These are phyloP conservation scores for Drosophila nr. medialis DNA, from an alignment of 2,888 invertebrate species.

Conservation along the genomic window DNA sequence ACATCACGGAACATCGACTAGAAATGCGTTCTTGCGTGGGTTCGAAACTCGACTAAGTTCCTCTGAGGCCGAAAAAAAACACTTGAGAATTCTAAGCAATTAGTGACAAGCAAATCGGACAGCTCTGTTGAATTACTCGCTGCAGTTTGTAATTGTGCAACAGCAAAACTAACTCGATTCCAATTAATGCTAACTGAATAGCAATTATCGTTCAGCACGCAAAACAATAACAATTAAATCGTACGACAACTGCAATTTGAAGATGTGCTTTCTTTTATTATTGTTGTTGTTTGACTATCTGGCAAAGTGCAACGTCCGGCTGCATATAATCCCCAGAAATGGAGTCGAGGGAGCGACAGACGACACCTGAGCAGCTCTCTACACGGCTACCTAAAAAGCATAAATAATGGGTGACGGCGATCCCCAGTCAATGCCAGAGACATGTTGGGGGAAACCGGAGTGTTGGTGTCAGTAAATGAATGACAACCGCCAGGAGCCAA, in stretches of 20 bases:
- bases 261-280: slow-evolving; percentile 50
- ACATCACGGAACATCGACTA: no score
- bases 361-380: slow-evolving; percentile 7
- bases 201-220: slow-evolving; percentile 66
- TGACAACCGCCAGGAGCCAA: slow-evolving; percentile 66
- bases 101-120: not conserved
- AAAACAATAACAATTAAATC: slow-evolving; percentile 80
- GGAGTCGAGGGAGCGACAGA: slow-evolving; percentile 19
- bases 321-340: slow-evolving; percentile 16
- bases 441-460: not conserved
- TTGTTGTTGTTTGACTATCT: slow-evolving; percentile 12
- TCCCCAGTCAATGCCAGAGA: not conserved
- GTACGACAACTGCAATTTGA: slow-evolving; percentile 81
- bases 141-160: slow-evolving; percentile 17
- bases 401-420: slow-evolving; percentile 64
- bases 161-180: slow-evolving; percentile 13
- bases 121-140: not conserved
- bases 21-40: not conserved
- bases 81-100: slow-evolving; percentile 22
- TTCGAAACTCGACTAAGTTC: slow-evolving; percentile 2
- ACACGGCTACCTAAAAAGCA: slow-evolving; percentile 70
- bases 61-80: not conserved
- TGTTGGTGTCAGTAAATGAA: slow-evolving; percentile 56
- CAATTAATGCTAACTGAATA: slow-evolving; percentile 42
- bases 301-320: slow-evolving; percentile 35